Conservation (phyloP, 1,140 invertebrate species). For the Drosophila azteca region DNA sequence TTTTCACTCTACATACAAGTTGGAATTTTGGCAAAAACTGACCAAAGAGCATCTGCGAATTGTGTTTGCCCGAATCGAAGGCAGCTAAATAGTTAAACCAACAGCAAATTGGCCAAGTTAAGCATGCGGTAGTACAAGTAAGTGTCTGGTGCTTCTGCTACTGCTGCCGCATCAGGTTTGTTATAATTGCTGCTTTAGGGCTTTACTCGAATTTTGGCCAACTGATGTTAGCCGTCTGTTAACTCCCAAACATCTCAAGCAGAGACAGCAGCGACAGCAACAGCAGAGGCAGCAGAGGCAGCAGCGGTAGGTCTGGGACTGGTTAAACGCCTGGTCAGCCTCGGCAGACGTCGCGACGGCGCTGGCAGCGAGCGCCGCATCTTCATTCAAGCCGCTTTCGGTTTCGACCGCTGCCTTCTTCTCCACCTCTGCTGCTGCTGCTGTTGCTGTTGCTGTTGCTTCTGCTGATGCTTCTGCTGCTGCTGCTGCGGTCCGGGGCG, state of each 20-base stretch:
- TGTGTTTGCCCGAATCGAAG: slow-evolving; percentile 60
- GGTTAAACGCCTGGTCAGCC: slow-evolving; percentile 43
- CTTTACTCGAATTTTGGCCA: slow-evolving; percentile 38
- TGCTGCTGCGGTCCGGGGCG: slow-evolving; percentile 53
- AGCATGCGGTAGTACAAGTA: background rate
- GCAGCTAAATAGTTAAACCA: slow-evolving; percentile 67
- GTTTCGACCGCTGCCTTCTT: slow-evolving; percentile 21
- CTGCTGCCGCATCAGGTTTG: slow-evolving; percentile 21
- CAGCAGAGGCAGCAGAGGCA: slow-evolving; percentile 27
- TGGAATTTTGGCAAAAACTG: slow-evolving; percentile 9
- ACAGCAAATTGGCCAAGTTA: slow-evolving; percentile 26
- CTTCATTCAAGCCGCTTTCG: slow-evolving; percentile 50
- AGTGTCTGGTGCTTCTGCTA: slow-evolving; percentile 9
- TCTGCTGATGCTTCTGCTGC: background rate
- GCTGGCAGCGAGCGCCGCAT: slow-evolving; percentile 21
- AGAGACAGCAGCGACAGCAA: slow-evolving; percentile 51
- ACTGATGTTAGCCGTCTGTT: slow-evolving; percentile 68
- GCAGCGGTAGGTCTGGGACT: slow-evolving; percentile 37
- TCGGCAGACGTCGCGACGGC: slow-evolving; percentile 8
- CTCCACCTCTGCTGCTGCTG: background rate
- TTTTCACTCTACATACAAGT: slow-evolving; percentile 11
- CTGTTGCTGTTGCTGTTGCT: background rate
- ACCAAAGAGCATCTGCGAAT: slow-evolving; percentile 30
- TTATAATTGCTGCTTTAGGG: slow-evolving; percentile 44
- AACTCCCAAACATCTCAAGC: slow-evolving; percentile 51